Conservation (phyloP, 2,113 vertebrate genomes). For the Thymallus thymallus region DNA sequence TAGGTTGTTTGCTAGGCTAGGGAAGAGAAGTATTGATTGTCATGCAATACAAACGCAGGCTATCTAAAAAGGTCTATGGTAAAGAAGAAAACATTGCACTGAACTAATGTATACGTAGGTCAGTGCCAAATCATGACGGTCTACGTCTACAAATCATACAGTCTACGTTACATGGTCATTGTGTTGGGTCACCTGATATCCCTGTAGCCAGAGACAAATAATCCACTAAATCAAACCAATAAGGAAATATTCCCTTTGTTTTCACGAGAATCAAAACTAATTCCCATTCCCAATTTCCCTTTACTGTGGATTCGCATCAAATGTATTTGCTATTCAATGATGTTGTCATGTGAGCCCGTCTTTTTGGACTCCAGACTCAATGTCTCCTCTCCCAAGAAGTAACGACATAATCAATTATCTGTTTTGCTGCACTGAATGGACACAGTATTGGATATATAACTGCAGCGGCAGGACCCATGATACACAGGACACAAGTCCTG, state of each 20-base stretch:
- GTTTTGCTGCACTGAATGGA: constrained; percentile 17
- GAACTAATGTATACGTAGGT: no score
- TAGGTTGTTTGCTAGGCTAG: not conserved
- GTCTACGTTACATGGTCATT: not conserved
- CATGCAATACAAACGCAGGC: constrained; percentile 13
- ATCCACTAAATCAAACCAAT: constrained; percentile 7
- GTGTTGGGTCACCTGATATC: not conserved
- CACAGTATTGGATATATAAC: not conserved
- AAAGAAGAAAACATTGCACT: no score
- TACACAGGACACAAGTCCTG: constrained; percentile 3
- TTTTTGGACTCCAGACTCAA: not conserved
- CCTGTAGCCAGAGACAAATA: constrained; percentile 32
- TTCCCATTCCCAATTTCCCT: no score
- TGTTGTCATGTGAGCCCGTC: not conserved
- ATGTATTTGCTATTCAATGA: no score
- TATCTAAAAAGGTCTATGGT: constrained; percentile 3
- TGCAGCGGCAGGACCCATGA: not conserved
- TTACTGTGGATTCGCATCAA: no score
- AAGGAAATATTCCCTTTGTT: not conserved
- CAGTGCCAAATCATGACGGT: no score
- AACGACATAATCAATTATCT: constrained; percentile 8
- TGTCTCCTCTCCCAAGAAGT: not conserved
- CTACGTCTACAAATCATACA: no score
- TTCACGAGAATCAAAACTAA: not conserved
- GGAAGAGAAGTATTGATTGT: not conserved